Conservation (phyloP, 2,888 invertebrate genomes). For the Drosophila silvestris region DNA sequence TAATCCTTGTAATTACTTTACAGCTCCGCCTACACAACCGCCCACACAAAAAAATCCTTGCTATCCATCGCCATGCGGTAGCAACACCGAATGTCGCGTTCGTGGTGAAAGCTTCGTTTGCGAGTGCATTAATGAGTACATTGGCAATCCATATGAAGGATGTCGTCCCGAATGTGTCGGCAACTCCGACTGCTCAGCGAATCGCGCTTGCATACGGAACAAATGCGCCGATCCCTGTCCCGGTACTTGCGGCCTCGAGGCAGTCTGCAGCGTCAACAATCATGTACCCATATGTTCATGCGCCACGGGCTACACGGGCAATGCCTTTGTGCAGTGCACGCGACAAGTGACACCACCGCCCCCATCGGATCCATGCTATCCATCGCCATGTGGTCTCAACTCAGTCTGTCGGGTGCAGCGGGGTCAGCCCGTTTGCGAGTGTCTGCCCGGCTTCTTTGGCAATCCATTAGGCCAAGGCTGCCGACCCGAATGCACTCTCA, state of each 20-base stretch:
- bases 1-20: slow-evolving; percentile 27
- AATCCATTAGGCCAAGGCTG: slow-evolving; percentile 90
- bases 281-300: slow-evolving; percentile 89
- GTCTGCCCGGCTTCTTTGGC: slow-evolving; percentile 91
- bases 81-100: slow-evolving; percentile 89
- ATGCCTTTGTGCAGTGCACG: slow-evolving; percentile 87
- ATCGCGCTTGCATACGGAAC: slow-evolving; percentile 92
- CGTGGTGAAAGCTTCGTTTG: slow-evolving; percentile 87
- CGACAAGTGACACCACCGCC: slow-evolving; percentile 81
- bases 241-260: slow-evolving; percentile 93
- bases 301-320: slow-evolving; percentile 88
- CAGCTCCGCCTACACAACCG: slow-evolving; percentile 62
- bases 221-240: slow-evolving; percentile 94
- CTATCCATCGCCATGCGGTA: slow-evolving; percentile 90
- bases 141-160: slow-evolving; percentile 91
- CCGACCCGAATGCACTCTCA: slow-evolving; percentile 93
- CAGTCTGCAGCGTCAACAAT: slow-evolving; percentile 91
- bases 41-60: slow-evolving; percentile 87
- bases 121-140: slow-evolving; percentile 88
- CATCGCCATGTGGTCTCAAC: slow-evolving; percentile 92
- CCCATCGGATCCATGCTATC: slow-evolving; percentile 87
- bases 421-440: slow-evolving; percentile 89
- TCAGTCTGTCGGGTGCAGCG: slow-evolving; percentile 88
- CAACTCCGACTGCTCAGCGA: slow-evolving; percentile 93
- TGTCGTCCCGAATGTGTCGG: slow-evolving; percentile 94